Evolutionary conservation across 2,797 vertebrate species (phyloP), one percentile per base, ranked within the genome.

Genomic region (Schizopygopsis pylzovi): DNA sequence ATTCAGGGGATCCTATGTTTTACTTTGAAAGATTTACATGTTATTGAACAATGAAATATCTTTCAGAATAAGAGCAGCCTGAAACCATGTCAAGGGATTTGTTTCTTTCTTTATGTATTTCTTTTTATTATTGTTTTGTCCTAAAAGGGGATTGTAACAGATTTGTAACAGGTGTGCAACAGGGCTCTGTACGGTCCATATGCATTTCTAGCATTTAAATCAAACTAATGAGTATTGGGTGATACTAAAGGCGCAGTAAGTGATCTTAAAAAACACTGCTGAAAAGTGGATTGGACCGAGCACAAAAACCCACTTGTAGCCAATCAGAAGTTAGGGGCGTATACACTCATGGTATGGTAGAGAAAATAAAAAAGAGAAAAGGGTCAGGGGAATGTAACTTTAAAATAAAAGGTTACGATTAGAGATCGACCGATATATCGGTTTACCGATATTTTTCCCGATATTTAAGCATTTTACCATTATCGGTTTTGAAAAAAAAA

Each of bases 1-100:
- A 73, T 65, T 20, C 6, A 54, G 68, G 85, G 85, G 63, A 41
- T 79, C 83, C 73, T 3, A 75, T 63, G 47, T 18, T 9, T 10
- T 82, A 41, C 22, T 49, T 28, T 28, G 43, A 18, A 59, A 54
- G n/a, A 25, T 25, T 15, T 52, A 37, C 25, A 39, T 47, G 25
- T 65, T 81, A 59, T 16, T 73, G 3, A n/a, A 72, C 20, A 20
- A 37, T 11, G 20, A 25, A 4, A 28, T 39, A 3, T 28, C n/a
- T 47, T 72, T 45, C 54, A 20, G 1, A 52, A 49, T 12, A 49
- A 18, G 22, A 41, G 15, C 9, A 18, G n/a, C 4, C 25, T 79
- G 2, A 43, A 41, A 78, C 3, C 71, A 25, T 79, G 41, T 18
- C 9, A 39, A 16, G 61, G 37, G 15, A 75, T 61, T 56, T 25